Percentiles rank a stretch among this genome's conserved stretches.
These are phyloP conservation scores for Tricholaema leucomelas DNA, from an alignment of 2,113 vertebrate genomes.

Conservation along the genomic window DNA sequence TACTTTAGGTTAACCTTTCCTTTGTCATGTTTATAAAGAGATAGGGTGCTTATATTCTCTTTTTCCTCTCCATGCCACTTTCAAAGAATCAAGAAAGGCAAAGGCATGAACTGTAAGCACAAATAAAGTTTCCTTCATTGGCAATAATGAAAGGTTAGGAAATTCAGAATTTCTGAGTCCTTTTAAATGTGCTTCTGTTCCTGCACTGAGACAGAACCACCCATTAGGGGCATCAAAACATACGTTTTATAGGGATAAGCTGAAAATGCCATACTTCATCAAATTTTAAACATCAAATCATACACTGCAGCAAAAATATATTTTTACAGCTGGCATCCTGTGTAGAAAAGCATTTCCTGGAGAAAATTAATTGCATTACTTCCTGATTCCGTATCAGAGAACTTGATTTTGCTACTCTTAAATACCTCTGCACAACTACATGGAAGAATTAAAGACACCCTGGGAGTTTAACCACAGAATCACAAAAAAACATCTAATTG, in stretches of 20 bases:
- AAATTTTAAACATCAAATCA: background rate
- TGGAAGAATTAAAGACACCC: background rate
- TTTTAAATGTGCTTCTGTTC: too few relatives aligned
- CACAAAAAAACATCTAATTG: too few relatives aligned
- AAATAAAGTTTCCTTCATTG: background rate
- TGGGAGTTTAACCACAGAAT: background rate
- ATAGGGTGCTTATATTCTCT: background rate
- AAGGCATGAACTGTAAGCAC: background rate
- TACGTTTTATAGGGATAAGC: background rate
- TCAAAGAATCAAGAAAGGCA: background rate
- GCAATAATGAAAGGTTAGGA: background rate
- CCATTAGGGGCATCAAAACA: background rate
- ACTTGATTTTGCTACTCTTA: background rate
- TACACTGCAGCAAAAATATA: background rate
- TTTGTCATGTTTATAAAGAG: background rate
- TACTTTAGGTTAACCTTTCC: background rate
- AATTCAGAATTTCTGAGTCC: background rate
- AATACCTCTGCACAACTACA: background rate
- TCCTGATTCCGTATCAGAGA: background rate
- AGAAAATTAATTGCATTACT: background rate
- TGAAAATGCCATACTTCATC: background rate
- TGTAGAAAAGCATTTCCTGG: background rate
- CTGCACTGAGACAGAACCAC: background rate
- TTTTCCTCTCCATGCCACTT: background rate
- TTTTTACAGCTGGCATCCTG: too few relatives aligned